phyloP scores from a whole-genome alignment of 2,797 vertebrate species.

The Brachymystax lenok region DNA sequence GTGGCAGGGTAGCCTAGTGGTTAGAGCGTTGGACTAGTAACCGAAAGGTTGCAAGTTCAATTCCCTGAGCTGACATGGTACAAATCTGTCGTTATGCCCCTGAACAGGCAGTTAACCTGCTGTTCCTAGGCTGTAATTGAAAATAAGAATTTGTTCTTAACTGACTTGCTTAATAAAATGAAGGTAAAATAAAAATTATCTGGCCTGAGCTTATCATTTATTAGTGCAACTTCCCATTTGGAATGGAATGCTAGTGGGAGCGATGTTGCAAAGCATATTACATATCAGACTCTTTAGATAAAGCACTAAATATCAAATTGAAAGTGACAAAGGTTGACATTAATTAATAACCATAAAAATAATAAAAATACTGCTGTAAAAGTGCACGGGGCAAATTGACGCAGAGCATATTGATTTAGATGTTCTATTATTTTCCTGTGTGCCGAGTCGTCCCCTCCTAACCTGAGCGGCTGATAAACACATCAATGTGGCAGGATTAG shows the following conservation, averaged over 20 bases:
- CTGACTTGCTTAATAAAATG: too few relatives aligned
- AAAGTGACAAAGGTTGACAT: conserved; percentile 25
- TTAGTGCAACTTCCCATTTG: background rate
- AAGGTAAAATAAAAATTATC: too few relatives aligned
- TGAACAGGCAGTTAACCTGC: too few relatives aligned
- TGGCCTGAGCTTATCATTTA: background rate
- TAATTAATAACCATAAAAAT: conserved; percentile 45
- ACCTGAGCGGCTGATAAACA: conserved; percentile 62
- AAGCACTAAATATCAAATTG: conserved; percentile 28
- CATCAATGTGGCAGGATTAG: conserved; percentile 56
- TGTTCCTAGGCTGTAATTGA: too few relatives aligned
- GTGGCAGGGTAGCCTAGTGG: too few relatives aligned
- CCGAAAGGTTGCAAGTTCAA: too few relatives aligned
- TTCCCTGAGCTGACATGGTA: too few relatives aligned
- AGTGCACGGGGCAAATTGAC: conserved; percentile 4
- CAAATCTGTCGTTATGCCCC: too few relatives aligned
- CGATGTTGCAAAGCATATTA: background rate
- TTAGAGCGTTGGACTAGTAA: too few relatives aligned
- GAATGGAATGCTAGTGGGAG: background rate
- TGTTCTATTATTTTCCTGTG: conserved; percentile 53
- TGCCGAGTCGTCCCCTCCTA: background rate
- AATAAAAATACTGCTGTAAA: conserved; percentile 30
- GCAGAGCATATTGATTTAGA: conserved; percentile 40
- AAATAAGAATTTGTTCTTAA: too few relatives aligned
- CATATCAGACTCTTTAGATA: background rate